These are phyloP conservation scores for Pelosia muscerda DNA, from an alignment of 2,888 invertebrate species.

Conservation along the genomic window DNA sequence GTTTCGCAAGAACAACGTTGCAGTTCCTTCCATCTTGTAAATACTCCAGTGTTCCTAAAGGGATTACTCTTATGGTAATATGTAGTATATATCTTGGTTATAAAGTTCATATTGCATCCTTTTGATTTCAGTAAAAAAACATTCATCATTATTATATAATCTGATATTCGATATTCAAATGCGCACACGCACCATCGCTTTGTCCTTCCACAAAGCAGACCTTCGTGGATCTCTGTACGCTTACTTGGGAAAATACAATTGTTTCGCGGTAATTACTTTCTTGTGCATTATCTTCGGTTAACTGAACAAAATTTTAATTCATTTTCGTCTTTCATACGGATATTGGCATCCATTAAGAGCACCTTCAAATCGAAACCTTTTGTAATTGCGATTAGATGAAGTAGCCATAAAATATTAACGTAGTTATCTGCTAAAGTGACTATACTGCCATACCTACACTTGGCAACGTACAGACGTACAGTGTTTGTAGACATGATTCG, in stretches of 20 bases:
- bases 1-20: no score
- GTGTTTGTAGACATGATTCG: background rate
- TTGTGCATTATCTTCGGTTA: background rate
- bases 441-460: background rate
- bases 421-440: background rate
- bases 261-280: constrained; percentile 16
- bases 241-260: constrained; percentile 15
- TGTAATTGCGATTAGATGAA: background rate
- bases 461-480: no score
- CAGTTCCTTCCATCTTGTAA: no score
- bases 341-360: background rate
- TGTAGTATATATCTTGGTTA: no score
- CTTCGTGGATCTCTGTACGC: background rate
- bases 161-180: no score
- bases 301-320: background rate
- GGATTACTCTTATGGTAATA: background rate
- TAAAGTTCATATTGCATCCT: background rate
- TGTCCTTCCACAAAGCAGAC: constrained; percentile 22
- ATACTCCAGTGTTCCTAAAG: no score
- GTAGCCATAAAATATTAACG: background rate
- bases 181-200: constrained; percentile 18
- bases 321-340: background rate
- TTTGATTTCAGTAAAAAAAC: background rate
- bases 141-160: no score
- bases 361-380: no score